Base-by-base conservation (phyloP, 2,888 invertebrate species). In the Myopa testacea region DNA sequence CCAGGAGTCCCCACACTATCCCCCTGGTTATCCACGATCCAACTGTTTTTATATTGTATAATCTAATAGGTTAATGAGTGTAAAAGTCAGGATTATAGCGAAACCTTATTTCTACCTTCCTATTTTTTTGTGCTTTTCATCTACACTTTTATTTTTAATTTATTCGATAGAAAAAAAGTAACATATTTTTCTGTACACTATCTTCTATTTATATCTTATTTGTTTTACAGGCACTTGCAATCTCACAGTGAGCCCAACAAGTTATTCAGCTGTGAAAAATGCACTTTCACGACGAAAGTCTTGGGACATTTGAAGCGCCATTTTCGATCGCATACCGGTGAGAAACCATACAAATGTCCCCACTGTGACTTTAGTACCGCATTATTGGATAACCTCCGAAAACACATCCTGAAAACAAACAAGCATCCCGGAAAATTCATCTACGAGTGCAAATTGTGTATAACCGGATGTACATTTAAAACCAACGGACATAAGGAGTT, bases 281-380 rank as follows among this genome's bases (percentile, higher is more conserved):
- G 97, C 84, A 85, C 91, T 3, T 97, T 95, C 88, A 91, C 91
- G 81, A 92, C 93, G 19, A 92, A 93, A 82, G 91, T 93, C 80
- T 90, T 92, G 8, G 92, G 93, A 40, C 94, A 95, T 86, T 89
- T 98, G 83, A 93, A 93, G 84, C 92, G 96, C 70, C 98, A 98
- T 87, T 90, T 93, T 86, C 91, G 94, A 5, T 91, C 94, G 38
- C 97, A 97, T 87, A 93, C 93, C 5, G 95, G 95, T 4, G 91
- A 93, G 52, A 96, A 95, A 87, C 96, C 97, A 0, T 97, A 95
- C 89, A 91, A 91, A 75, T 98, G 98, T 89, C 95, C 95, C 0
- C 93, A 96, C 87, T 98, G 98, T 87, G 84, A 90, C 40, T 95
- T 94, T 84, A 93, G 92, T 6, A 95, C 95, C 87, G 95, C 94